These are phyloP conservation scores for Lineus longissimus DNA, from an alignment of 1,140 invertebrate genomes.

Conservation along the genomic window DNA sequence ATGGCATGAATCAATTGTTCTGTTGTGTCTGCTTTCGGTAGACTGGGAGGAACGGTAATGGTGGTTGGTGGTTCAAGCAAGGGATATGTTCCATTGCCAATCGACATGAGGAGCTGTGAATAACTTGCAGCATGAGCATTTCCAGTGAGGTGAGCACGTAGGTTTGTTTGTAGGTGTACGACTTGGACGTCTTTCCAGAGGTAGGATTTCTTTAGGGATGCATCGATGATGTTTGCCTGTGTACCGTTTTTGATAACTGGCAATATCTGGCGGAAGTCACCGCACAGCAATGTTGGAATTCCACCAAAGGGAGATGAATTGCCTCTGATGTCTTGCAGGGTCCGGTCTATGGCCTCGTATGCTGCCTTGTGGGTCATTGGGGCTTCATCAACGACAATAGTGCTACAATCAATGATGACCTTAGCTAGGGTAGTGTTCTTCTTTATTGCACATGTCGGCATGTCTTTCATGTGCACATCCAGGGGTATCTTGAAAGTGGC, in stretches of 20 bases:
- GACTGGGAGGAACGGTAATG: no score
- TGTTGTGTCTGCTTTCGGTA: no score
- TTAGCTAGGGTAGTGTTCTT: not conserved
- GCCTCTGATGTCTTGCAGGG: constrained; percentile 36
- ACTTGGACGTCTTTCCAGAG: constrained; percentile 34
- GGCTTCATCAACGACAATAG: constrained; percentile 1
- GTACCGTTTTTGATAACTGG: constrained; percentile 35
- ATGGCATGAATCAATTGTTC: no score
- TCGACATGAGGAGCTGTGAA: not conserved
- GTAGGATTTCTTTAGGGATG: constrained; percentile 51
- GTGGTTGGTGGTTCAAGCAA: no score
- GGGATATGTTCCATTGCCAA: not conserved
- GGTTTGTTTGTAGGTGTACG: constrained; percentile 22
- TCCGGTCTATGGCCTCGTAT: constrained; percentile 1
- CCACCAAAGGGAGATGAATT: constrained; percentile 38
- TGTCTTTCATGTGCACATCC: constrained; percentile 44
- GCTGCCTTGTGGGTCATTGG: not conserved
- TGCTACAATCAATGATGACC: not conserved
- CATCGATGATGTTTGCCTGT: constrained; percentile 51
- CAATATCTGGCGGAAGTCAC: constrained; percentile 57
- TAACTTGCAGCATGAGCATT: not conserved
- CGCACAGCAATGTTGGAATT: constrained; percentile 46
- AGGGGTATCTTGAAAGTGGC: constrained; percentile 27
- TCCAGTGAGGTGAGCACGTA: constrained; percentile 13
- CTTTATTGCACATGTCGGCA: constrained; percentile 20